Base-by-base conservation (phyloP, 2,888 invertebrate genomes). In the Caenorhabditis parvicauda region DNA sequence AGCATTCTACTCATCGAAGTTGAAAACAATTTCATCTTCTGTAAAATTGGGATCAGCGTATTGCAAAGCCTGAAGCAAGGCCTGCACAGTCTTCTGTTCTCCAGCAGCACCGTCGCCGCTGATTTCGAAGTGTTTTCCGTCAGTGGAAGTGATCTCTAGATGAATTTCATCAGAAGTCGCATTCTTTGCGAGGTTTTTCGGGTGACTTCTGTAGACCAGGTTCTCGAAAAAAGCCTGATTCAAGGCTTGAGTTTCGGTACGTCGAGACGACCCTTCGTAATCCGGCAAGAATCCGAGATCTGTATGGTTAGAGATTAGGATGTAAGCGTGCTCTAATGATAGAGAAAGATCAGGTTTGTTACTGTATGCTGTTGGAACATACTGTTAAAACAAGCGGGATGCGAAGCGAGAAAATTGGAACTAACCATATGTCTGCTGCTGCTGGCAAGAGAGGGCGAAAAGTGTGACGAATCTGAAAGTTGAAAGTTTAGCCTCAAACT, bases 141-240 rank as follows among this genome's bases (percentile, higher is more conserved):
- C 22, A 6, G 48, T 42, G 17, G 42, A 28, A 5, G 14, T n/a
- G 39, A 41, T 28, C 48, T 42, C 37, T 14, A 43, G 35, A 22
- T 17, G 17, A 19, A 43, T 27, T 19, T 28, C 41, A 43, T 43
- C 49, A 32, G 35, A 32, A 32, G 9, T 12, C n/a, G 9, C 9
- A n/a, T 9, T 32, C 42, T 54, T 37, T 42, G 49, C 14, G 57
- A 24, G 24, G 57, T 28, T 41, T 32, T 17, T 32, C 41, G 28
- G 12, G 42, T 27, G 9, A 17, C n/a, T 19, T 17, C 25, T n/a
- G 48, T 17, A 45, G 6, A 54, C 55, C 5, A 64, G 50, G 17
- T 57, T 53, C 38, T 64, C 57, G 27, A 68, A 60, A 47, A 63
- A 68, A 4, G 43, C 47, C 12, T 54, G 55, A 49, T 69, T 69